These are phyloP conservation scores for Bemisia tabaci DNA, from an alignment of 1,140 invertebrate genomes.

Conservation along the genomic window DNA sequence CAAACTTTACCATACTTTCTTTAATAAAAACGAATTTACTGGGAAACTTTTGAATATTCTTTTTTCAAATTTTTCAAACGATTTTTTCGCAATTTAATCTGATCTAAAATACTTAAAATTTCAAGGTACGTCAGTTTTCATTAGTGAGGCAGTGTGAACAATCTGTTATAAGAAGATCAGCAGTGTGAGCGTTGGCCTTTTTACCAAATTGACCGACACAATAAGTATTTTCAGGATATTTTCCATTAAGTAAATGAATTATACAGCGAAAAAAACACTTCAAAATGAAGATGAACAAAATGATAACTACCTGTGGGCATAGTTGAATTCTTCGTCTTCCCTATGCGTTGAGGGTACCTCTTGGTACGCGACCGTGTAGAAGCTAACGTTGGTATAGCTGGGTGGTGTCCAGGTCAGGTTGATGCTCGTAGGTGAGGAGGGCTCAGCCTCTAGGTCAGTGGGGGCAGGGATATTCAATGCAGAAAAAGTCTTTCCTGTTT, in stretches of 20 bases:
- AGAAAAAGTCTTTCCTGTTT: not conserved
- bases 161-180: no score
- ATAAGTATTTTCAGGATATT: no score
- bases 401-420: not conserved
- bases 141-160: no score
- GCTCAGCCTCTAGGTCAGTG: not conserved
- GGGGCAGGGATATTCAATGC: not conserved
- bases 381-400: not conserved
- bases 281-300: not conserved
- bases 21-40: no score
- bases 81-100: no score
- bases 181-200: no score
- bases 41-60: no score
- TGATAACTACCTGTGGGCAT: not conserved
- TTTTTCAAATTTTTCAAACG: no score
- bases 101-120: no score
- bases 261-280: not conserved
- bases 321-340: not conserved
- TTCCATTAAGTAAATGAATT: not conserved
- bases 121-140: no score
- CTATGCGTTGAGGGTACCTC: not conserved
- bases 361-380: not conserved
- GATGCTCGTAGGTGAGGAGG: not conserved
- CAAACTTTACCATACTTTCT: no score
- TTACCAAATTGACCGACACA: no score